Evolutionary conservation across 2,888 invertebrate genomes (phyloP), one percentile per base, ranked within the genome.

Genomic region (Entomobrya multifasciata): DNA sequence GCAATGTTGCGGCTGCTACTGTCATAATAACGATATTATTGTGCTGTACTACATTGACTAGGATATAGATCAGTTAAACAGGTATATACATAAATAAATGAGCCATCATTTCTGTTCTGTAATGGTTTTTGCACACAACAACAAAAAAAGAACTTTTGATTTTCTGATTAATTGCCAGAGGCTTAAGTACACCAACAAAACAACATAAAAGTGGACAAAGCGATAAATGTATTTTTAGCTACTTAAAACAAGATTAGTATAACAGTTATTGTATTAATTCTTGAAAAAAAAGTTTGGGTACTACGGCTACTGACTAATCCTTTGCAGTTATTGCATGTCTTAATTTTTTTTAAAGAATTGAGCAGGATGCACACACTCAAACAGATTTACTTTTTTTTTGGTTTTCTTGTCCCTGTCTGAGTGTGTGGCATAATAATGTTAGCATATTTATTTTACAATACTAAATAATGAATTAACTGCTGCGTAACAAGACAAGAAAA

Each of bases 91-190:
- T 36, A 55, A 76, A 57, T 76, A 76, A 76, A 57, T 76, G 76
- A 76, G 76, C 76, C 76, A 57, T 76, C 76, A 76, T 57, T 57
- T 57, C 47, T 62, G 25, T 57, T 57, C 47, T 62, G 25, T 44
- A 13, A 76, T 47, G 52, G 49, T 60, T 74, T n/a, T 47, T 47
- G 22, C 72, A 57, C 52, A 80, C 47, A n/a, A 49, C 57, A n/a
- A 52, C 41, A 55, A 52, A 72, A 47, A 30, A 27, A 65, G 47
- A 27, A 25, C 17, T 30, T 52, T 76, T 36, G 36, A n/a, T n/a
- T n/a, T n/a, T 76, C 57, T 83, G 76, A 76, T 83, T 83, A 83
- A 77, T 83, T 83, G 83, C 82, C 72, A 81, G 36, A 36, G 36
- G 70, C 70, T 22, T 10, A 49, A 25, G 25, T 22, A 41, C 27